phyloP scores from a whole-genome alignment of 1,140 invertebrate species.

The Zaprionus gabonicus region DNA sequence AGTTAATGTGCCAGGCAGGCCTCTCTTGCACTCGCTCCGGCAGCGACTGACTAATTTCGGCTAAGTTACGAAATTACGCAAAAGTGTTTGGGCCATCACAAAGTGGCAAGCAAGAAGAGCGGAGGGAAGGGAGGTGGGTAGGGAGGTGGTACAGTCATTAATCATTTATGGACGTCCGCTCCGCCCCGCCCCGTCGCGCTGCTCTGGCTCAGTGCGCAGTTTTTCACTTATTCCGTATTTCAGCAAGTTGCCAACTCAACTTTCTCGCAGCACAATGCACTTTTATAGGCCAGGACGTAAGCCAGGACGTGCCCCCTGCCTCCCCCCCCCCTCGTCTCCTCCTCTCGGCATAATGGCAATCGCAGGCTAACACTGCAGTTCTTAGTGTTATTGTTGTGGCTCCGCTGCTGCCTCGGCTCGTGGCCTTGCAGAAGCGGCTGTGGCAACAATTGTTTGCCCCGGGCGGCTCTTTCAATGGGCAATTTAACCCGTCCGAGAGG shows the following conservation, averaged over 20 bases:
- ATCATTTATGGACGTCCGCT: conserved; percentile 77
- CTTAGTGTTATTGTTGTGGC: conserved; percentile 28
- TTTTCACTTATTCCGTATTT: conserved; percentile 46
- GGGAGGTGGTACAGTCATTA: conserved; percentile 57
- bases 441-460: conserved; percentile 68
- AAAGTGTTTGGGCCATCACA: conserved; percentile 70
- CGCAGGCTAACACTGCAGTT: conserved; percentile 51
- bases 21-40: neutral
- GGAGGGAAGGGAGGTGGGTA: neutral
- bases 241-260: conserved; percentile 66
- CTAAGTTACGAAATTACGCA: conserved; percentile 58
- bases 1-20: conserved; percentile 19
- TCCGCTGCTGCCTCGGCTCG: conserved; percentile 33
- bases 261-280: conserved; percentile 59
- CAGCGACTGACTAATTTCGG: conserved; percentile 65
- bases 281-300: conserved; percentile 50
- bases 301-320: conserved; percentile 7
- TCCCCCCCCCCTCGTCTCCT: neutral
- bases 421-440: conserved; percentile 55
- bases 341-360: conserved; percentile 45
- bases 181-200: neutral
- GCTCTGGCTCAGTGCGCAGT: conserved; percentile 35
- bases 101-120: neutral
- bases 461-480: conserved; percentile 72
- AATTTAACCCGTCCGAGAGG: conserved; percentile 66